These are phyloP conservation scores for Apostichopus leukothele DNA, from an alignment of 53 echinoderm and acorn worm species.

Conservation along the genomic window DNA sequence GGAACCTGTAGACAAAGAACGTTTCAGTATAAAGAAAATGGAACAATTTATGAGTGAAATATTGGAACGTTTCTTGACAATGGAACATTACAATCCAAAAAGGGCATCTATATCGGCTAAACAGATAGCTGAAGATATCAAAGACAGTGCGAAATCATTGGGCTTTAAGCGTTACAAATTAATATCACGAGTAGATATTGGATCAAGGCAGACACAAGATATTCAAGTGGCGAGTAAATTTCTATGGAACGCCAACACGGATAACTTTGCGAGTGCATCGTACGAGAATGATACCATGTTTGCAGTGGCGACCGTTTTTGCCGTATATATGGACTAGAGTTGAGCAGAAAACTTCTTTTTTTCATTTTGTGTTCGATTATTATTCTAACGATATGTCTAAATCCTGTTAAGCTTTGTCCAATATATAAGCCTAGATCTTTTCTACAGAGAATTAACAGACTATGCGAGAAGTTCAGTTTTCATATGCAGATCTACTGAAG, in stretches of 20 bases:
- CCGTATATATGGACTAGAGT: conserved; percentile 74
- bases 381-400: too few relatives aligned
- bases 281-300: conserved; percentile 53
- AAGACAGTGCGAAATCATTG: conserved; percentile 55
- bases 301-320: conserved; percentile 71
- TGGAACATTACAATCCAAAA: conserved; percentile 51
- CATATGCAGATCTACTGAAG: too few relatives aligned
- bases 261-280: conserved; percentile 66
- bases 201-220: conserved; percentile 53
- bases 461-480: too few relatives aligned
- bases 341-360: too few relatives aligned
- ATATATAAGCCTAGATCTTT: too few relatives aligned
- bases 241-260: conserved; percentile 73
- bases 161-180: conserved; percentile 64
- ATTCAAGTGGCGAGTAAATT: conserved; percentile 66
- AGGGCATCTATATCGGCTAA: conserved; percentile 52
- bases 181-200: conserved; percentile 67
- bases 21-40: conserved; percentile 58
- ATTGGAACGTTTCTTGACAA: conserved; percentile 41
- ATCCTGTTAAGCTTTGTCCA: too few relatives aligned
- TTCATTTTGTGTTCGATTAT: too few relatives aligned
- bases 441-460: too few relatives aligned
- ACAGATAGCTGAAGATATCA: conserved; percentile 60
- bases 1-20: conserved; percentile 51
- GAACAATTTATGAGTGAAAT: conserved; percentile 56